A percentile compares a stretch with the other conserved stretches of the same genome.
phyloP scores from a whole-genome alignment of 2,888 invertebrate species.

The Euplexia lucipara region DNA sequence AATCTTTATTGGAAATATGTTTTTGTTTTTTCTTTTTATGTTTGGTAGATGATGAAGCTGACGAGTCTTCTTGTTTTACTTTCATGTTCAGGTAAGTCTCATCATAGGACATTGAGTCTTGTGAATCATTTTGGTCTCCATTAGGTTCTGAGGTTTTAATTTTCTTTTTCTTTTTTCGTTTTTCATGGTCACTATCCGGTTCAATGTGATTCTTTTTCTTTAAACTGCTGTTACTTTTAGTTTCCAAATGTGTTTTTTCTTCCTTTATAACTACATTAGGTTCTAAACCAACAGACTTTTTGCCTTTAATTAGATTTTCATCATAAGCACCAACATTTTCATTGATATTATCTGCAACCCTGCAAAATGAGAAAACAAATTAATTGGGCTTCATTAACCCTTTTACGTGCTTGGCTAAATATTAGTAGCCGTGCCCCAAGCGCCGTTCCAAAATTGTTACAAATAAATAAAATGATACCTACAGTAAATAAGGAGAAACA shows the following conservation, averaged over 20 bases:
- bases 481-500: no score
- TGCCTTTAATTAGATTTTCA: constrained; percentile 61
- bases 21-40: constrained; percentile 62
- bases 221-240: constrained; percentile 37
- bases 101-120: constrained; percentile 57
- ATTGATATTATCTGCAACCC: constrained; percentile 36
- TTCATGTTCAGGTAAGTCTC: constrained; percentile 71
- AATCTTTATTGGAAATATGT: constrained; percentile 29
- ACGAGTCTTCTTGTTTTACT: constrained; percentile 73
- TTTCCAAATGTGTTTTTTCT: constrained; percentile 55
- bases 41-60: constrained; percentile 43
- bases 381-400: no score
- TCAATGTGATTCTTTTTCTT: constrained; percentile 70
- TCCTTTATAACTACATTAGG: constrained; percentile 16
- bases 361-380: constrained; percentile 44
- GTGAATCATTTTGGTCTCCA: constrained; percentile 39
- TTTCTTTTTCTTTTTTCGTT: constrained; percentile 62
- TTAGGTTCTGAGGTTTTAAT: constrained; percentile 35
- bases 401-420: no score
- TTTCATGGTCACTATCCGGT: constrained; percentile 74
- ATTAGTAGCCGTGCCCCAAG: no score
- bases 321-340: constrained; percentile 53
- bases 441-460: no score
- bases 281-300: constrained; percentile 31
- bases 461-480: no score